These are phyloP conservation scores for Bucorvus abyssinicus DNA, from an alignment of 2,797 vertebrate genomes.

Conservation along the genomic window DNA sequence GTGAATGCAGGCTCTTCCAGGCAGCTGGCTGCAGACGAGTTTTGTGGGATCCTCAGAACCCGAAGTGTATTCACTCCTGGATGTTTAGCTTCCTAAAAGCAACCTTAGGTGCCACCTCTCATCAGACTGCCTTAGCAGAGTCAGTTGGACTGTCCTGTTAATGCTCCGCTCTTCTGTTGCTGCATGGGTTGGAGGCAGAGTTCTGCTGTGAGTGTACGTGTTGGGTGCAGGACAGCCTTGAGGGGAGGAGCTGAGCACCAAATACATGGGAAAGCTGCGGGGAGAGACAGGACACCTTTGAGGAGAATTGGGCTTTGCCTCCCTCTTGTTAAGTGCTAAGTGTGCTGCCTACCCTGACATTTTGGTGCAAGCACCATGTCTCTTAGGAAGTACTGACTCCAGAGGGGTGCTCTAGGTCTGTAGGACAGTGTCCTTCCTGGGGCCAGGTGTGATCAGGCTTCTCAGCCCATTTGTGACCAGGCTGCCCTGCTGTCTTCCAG, in stretches of 20 bases:
- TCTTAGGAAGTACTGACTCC: background rate
- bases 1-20: background rate
- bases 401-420: background rate
- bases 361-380: background rate
- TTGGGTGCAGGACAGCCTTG: background rate
- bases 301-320: background rate
- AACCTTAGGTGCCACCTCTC: background rate
- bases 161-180: background rate
- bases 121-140: background rate
- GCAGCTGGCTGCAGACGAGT: background rate
- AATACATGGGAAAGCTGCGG: background rate
- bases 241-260: background rate
- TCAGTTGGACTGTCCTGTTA: background rate
- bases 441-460: background rate
- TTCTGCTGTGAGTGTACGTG: background rate
- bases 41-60: background rate
- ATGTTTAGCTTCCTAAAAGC: background rate
- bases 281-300: background rate
- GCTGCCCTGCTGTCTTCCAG: conserved; percentile 72
- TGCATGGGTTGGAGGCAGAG: background rate
- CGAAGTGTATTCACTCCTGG: background rate
- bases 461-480: background rate
- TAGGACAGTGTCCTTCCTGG: background rate
- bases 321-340: background rate
- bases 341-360: background rate